Conservation (phyloP, 2,113 vertebrate genomes). For the Thamnophis sirtalis region DNA sequence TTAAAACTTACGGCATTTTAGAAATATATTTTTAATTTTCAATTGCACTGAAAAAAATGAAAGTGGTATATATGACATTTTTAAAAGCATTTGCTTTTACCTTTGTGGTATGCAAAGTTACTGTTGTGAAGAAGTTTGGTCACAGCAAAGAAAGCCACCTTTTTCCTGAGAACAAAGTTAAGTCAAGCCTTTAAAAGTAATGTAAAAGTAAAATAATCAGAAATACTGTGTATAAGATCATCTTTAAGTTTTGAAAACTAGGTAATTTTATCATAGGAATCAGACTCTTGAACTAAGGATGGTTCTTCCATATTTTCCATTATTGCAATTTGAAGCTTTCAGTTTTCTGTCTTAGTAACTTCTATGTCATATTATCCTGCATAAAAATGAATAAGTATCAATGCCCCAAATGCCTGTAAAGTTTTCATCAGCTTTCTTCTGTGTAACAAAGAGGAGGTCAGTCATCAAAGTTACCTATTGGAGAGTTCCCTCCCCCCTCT, state of each 20-base stretch:
- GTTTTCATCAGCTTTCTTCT: slow-evolving; percentile 46
- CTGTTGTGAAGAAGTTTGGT: background rate
- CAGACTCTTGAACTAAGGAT: background rate
- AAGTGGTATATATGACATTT: background rate
- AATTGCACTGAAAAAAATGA: background rate
- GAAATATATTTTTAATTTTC: background rate
- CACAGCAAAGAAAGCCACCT: background rate
- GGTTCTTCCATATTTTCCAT: background rate
- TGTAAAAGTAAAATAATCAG: background rate
- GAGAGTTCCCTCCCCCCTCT: slow-evolving; percentile 44
- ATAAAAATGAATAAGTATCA: background rate
- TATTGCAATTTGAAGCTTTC: accelerated
- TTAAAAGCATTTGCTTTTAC: background rate
- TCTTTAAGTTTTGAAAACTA: background rate
- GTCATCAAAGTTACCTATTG: slow-evolving; percentile 48
- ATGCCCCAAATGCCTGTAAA: slow-evolving; percentile 37
- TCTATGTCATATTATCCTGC: slow-evolving; percentile 3
- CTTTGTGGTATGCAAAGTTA: background rate
- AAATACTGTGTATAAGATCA: background rate
- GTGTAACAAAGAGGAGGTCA: slow-evolving; percentile 34
- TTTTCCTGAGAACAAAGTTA: background rate
- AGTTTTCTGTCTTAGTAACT: background rate
- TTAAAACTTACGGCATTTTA: background rate
- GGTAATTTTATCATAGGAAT: background rate
- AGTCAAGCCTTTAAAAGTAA: background rate